phyloP scores from a whole-genome alignment of 2,888 invertebrate genomes.

The Synergus japonicus region DNA sequence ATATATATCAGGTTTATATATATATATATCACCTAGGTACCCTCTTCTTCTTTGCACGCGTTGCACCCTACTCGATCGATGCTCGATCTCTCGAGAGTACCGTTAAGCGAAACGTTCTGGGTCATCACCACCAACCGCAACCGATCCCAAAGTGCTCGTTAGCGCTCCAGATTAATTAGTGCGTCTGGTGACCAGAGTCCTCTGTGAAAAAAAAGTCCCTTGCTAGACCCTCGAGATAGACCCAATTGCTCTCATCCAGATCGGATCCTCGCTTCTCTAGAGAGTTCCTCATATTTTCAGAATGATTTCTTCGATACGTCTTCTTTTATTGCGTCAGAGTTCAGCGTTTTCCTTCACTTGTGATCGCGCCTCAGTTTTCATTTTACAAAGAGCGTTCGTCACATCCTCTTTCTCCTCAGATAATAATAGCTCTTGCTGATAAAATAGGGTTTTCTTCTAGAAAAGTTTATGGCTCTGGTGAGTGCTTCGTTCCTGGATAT shows the following conservation, averaged over 20 bases:
- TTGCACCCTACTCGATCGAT: slow-evolving; percentile 27
- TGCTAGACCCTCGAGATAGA: slow-evolving; percentile 41
- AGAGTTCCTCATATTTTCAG: background rate
- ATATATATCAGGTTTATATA: too few species aligned
- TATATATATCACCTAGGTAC: too few species aligned
- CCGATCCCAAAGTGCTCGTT: slow-evolving; percentile 51
- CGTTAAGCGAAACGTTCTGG: slow-evolving; percentile 43
- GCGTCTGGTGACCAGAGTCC: slow-evolving; percentile 49
- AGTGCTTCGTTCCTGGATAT: slow-evolving; percentile 19
- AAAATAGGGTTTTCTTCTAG: background rate
- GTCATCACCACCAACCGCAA: slow-evolving; percentile 25
- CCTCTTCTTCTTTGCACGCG: background rate
- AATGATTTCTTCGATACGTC: slow-evolving; percentile 20
- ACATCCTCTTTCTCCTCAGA: slow-evolving; percentile 3
- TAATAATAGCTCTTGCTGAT: background rate
- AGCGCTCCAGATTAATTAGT: slow-evolving; percentile 58
- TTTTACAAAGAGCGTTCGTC: background rate
- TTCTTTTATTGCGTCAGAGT: background rate
- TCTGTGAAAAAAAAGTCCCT: slow-evolving; percentile 41
- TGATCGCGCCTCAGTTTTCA: slow-evolving; percentile 29
- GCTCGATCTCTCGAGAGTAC: slow-evolving; percentile 39
- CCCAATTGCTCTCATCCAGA: slow-evolving; percentile 28
- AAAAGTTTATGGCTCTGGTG: background rate
- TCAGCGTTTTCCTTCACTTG: slow-evolving; percentile 1
- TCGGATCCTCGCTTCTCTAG: background rate